Base-by-base conservation (phyloP, 2,888 invertebrate species). In the Xanthia icteritia region DNA sequence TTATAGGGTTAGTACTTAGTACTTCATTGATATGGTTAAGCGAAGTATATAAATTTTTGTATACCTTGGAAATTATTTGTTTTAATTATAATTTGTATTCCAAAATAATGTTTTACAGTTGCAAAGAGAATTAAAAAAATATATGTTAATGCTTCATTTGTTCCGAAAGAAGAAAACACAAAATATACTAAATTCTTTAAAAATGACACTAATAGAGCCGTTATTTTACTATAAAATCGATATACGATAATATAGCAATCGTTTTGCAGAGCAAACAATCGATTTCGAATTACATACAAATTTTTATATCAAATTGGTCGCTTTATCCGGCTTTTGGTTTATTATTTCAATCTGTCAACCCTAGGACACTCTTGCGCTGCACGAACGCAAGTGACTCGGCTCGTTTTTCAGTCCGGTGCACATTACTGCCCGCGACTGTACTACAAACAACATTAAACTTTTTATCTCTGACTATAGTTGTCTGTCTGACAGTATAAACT, bases 361-460 rank as follows among this genome's bases (percentile, higher is more conserved):
- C 88, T 88, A 68, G 0, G 0, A 27, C 3, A 56, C 64, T 75
- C 48, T 27, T 66, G 54, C 58, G 66, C 79, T 82, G 77, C 86
- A 83, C 74, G 70, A 84, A 85, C 86, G 76, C 85, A 79, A 90
- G 89, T 88, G 89, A 90, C 86, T 90, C 88, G 81, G 83, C 89
- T 91, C 90, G 90, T 92, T 92, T 91, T 89, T 91, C 92, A 92
- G 88, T 90, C 89, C 90, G 85, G 80, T 91, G 92, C 90, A 91
- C 92, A 90, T 91, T 91, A 90, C 91, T 87, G 89, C 86, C 88
- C 86, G 84, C 88, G 83, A 86, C 88, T 87, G 88, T 91, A 89
- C 89, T 87, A 90, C 90, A 90, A 92, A 93, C 92, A 90, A 90
- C 92, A 91, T 92, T 91, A 90, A 91, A 92, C 89, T 92, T 92